Percentiles rank a stretch among this genome's conserved stretches.
Evolutionary conservation across 2,888 invertebrate genomes (phyloP).

Genomic region (Plagodis dolabraria): DNA sequence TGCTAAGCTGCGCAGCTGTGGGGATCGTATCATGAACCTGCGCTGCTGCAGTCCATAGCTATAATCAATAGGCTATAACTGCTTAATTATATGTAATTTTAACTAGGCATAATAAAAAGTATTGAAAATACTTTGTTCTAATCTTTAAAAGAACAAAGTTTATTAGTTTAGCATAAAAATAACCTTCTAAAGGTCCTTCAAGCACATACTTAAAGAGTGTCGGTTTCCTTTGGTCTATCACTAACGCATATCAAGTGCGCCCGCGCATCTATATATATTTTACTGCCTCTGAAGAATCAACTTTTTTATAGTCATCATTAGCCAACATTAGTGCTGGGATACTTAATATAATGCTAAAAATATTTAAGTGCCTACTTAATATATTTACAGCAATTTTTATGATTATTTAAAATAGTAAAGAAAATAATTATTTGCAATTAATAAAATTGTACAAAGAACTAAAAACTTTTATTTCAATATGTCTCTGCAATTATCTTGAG

Average conservation of each 20-base stretch:
- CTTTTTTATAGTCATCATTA: conserved; percentile 7
- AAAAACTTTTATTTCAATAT: too few relatives aligned
- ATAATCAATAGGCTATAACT: too few relatives aligned
- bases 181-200: conserved; percentile 7
- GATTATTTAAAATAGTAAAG: background rate
- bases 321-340: background rate
- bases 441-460: conserved; percentile 8
- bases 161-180: conserved; percentile 24
- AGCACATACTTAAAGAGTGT: conserved; percentile 10
- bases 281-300: conserved; percentile 8
- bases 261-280: conserved; percentile 17
- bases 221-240: conserved; percentile 21
- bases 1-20: too few relatives aligned
- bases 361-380: background rate
- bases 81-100: too few relatives aligned
- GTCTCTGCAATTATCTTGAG: too few relatives aligned
- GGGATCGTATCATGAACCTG: too few relatives aligned
- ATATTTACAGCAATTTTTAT: background rate
- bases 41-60: too few relatives aligned
- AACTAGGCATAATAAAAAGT: background rate
- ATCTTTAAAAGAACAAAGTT: too few relatives aligned
- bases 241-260: conserved; percentile 15
- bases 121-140: background rate
- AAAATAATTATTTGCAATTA: background rate
- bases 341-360: background rate